Evolutionary conservation across 2,113 vertebrate species (phyloP).

Genomic region (Tringa solitaria): DNA sequence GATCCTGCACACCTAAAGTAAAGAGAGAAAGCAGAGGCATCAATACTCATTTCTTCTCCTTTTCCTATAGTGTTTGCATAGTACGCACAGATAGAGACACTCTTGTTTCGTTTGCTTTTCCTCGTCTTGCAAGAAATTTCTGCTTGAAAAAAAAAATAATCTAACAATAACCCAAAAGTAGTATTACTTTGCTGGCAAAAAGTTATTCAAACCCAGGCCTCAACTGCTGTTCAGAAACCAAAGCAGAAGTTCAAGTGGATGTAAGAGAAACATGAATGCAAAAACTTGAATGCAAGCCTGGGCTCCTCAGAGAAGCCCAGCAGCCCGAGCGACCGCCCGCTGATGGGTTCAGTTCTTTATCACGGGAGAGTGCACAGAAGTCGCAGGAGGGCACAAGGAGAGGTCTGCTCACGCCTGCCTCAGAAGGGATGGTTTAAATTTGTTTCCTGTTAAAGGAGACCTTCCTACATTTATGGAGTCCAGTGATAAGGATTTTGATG

Average conservation of each 20-base stretch:
- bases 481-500: not conserved
- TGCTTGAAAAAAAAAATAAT: not conserved
- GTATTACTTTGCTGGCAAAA: not conserved
- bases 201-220: not conserved
- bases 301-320: not conserved
- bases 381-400: not conserved
- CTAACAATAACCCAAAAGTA: not conserved
- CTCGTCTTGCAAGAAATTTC: not conserved
- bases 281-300: not conserved
- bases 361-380: not conserved
- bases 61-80: not conserved
- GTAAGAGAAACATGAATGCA: not conserved
- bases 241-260: not conserved
- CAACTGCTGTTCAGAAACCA: not conserved
- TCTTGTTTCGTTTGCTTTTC: not conserved
- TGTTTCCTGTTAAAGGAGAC: not conserved
- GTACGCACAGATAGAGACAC: not conserved
- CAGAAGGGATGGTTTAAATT: not conserved
- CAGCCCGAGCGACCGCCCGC: not conserved
- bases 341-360: not conserved
- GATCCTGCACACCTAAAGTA: conserved; percentile 89
- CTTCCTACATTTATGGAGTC: too few species aligned
- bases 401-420: not conserved
- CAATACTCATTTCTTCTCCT: not conserved
- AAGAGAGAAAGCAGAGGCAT: conserved; percentile 40